Conservation (phyloP, 2,113 vertebrate species). For the Actinemys pallida region DNA sequence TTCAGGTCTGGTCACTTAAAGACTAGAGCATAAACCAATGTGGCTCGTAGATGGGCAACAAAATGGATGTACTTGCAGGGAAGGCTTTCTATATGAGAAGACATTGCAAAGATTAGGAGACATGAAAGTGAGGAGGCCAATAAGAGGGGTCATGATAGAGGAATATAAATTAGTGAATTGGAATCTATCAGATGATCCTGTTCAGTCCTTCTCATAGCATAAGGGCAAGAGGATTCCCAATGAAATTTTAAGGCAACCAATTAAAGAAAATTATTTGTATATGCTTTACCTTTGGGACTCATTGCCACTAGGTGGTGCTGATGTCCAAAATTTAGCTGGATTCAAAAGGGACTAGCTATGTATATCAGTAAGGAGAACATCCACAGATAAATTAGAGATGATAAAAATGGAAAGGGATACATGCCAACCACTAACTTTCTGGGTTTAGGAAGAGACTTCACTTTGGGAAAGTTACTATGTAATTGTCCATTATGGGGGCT, state of each 20-base stretch:
- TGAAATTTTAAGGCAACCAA: background rate
- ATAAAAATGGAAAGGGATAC: rapidly evolving
- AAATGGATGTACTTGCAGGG: background rate
- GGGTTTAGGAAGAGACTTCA: background rate
- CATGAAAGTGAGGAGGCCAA: background rate
- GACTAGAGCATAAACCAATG: rapidly evolving
- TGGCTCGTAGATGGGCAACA: background rate
- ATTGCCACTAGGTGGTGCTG: background rate
- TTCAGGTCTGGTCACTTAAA: background rate
- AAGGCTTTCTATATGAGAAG: rapidly evolving
- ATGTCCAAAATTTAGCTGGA: rapidly evolving
- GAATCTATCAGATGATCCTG: background rate
- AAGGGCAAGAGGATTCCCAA: background rate
- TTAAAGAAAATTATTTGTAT: background rate
- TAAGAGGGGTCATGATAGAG: too few relatives aligned
- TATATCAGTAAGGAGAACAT: background rate
- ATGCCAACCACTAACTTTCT: background rate
- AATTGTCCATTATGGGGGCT: background rate
- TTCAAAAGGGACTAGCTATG: background rate
- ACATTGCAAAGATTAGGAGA: background rate
- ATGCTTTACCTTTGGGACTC: background rate
- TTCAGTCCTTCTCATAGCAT: background rate
- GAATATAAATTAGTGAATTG: too few relatives aligned
- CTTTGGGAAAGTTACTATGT: background rate
- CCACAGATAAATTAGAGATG: background rate